Evolutionary conservation across 2,797 vertebrate genomes (phyloP).

Genomic region (Odontamblyopus lacepedii): DNA sequence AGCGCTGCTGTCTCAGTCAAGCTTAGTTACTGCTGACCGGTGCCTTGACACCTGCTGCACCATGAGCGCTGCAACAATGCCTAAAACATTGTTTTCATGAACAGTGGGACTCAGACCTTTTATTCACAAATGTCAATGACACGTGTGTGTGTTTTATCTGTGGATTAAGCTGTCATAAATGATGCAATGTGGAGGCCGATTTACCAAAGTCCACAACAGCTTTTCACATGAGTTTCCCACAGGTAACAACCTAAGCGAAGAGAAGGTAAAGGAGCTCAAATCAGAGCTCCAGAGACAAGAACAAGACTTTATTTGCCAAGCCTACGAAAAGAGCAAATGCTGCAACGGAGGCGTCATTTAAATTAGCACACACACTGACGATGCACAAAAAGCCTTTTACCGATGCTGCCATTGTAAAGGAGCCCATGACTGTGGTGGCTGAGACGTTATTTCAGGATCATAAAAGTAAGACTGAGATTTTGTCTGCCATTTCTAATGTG

Average conservation of each 20-base stretch:
- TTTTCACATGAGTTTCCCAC: not conserved
- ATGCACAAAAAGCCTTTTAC: constrained; percentile 3
- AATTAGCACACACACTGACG: not conserved
- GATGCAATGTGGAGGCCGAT: constrained; percentile 11
- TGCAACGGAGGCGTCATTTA: not conserved
- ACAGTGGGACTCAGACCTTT: not conserved
- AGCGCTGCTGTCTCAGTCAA: not conserved
- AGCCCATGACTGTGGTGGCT: not conserved
- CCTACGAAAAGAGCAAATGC: not conserved
- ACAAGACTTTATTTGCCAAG: not conserved
- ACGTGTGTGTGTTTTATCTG: constrained; percentile 1
- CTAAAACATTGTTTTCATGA: not conserved
- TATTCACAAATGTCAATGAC: not conserved
- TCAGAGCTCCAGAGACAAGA: not conserved
- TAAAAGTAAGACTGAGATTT: not conserved
- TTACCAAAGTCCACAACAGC: not conserved
- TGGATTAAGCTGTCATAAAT: not conserved
- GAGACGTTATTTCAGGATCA: not conserved
- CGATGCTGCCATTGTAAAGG: not conserved
- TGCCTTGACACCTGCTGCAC: not conserved
- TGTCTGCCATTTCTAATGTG: too few relatives aligned
- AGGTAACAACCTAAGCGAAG: not conserved
- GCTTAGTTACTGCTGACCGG: not conserved
- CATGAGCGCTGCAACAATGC: not conserved
- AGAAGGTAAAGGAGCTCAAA: constrained; percentile 9